These are phyloP conservation scores for Panthera tigris DNA, from an alignment of 2,113 vertebrate genomes.

Conservation along the genomic window DNA sequence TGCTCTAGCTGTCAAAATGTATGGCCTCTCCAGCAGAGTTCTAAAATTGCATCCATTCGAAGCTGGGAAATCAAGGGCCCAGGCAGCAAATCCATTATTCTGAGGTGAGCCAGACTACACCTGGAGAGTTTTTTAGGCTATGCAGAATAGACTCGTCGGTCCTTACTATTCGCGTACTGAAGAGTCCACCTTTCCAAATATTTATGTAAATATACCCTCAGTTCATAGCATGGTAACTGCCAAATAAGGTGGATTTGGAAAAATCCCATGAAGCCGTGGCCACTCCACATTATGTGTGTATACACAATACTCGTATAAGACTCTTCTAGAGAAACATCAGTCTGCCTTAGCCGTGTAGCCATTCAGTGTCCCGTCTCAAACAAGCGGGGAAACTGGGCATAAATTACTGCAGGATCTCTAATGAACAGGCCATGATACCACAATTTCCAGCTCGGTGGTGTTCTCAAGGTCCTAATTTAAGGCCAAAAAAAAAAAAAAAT, in stretches of 20 bases:
- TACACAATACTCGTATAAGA: neutral
- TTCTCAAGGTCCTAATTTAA: neutral
- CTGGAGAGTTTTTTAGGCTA: neutral
- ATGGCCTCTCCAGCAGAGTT: neutral
- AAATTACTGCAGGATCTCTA: neutral
- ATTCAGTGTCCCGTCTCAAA: neutral
- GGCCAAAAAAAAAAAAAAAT: neutral
- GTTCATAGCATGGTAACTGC: neutral
- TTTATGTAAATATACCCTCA: neutral
- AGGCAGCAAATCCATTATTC: neutral
- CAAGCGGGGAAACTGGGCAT: neutral
- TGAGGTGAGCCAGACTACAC: neutral
- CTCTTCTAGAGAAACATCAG: neutral
- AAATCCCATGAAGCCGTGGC: accelerated
- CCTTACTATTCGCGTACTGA: neutral
- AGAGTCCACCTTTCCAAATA: neutral
- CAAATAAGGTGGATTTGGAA: neutral
- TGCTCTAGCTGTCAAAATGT: constrained; percentile 30
- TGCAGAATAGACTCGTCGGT: neutral
- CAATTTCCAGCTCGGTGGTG: too few species aligned
- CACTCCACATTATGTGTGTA: too few species aligned
- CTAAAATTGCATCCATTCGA: neutral
- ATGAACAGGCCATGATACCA: neutral
- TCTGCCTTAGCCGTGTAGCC: neutral
- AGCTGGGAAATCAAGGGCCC: neutral